Percentiles rank a stretch among this genome's conserved stretches.
phyloP scores from a whole-genome alignment of 2,888 invertebrate genomes.

The Allolobophora icterica region DNA sequence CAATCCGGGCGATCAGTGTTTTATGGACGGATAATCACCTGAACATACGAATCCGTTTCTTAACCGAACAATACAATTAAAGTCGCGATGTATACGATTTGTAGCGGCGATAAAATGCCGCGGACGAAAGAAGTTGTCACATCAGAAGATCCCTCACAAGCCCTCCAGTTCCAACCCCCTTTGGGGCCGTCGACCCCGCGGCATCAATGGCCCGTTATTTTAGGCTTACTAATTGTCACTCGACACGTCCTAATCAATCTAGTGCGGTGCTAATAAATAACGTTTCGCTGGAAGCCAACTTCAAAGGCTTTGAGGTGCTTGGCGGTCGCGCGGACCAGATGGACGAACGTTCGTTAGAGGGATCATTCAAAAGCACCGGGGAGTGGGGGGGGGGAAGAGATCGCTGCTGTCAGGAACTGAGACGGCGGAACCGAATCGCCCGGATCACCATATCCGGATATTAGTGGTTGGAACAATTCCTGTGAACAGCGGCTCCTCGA shows the following conservation, averaged over 20 bases:
- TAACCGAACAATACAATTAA: not conserved
- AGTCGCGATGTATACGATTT: not conserved
- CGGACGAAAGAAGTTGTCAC: not conserved
- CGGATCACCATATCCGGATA: not conserved
- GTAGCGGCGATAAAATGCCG: not conserved
- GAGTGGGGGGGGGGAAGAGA: not conserved
- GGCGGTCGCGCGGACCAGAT: not conserved
- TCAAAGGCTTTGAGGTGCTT: not conserved
- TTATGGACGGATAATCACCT: not conserved
- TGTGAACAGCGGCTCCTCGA: not conserved
- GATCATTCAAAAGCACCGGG: not conserved
- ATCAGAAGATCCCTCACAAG: too few relatives aligned
- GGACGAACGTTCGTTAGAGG: not conserved
- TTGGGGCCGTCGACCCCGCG: not conserved
- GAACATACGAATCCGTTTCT: not conserved
- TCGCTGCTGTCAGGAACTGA: not conserved
- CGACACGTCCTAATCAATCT: not conserved
- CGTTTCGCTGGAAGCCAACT: conserved; percentile 1
- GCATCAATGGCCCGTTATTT: not conserved
- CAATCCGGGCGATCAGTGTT: not conserved
- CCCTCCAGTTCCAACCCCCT: not conserved
- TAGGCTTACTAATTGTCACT: not conserved
- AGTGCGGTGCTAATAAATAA: not conserved
- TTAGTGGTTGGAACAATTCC: not conserved
- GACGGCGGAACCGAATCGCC: not conserved